Conservation (phyloP, 2,888 invertebrate genomes). For the Cenopis cana region DNA sequence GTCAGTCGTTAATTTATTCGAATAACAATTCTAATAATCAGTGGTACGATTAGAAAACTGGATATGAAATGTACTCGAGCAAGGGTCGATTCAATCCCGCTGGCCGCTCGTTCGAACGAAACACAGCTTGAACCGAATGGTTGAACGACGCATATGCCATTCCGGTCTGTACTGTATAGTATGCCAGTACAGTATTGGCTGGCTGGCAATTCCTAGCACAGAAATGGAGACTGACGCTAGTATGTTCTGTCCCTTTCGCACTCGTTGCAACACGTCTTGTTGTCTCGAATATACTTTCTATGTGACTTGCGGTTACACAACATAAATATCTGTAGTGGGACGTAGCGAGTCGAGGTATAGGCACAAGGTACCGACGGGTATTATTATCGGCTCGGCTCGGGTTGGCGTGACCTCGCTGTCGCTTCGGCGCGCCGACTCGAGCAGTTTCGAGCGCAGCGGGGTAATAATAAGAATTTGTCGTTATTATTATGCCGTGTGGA, state of each 20-base stretch:
- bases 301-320: slow-evolving; percentile 49
- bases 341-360: slow-evolving; percentile 49
- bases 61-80: slow-evolving; percentile 21
- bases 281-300: slow-evolving; percentile 53
- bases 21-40: slow-evolving; percentile 60
- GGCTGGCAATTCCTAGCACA: slow-evolving; percentile 69
- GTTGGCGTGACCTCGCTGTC: slow-evolving; percentile 48
- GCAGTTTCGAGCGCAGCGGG: slow-evolving; percentile 44
- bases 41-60: slow-evolving; percentile 50
- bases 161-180: slow-evolving; percentile 26
- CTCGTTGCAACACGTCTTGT: slow-evolving; percentile 44
- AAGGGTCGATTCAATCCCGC: slow-evolving; percentile 49
- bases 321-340: slow-evolving; percentile 34
- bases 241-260: slow-evolving; percentile 59
- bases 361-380: slow-evolving; percentile 51
- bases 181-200: slow-evolving; percentile 48
- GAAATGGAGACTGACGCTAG: slow-evolving; percentile 58
- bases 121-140: slow-evolving; percentile 40
- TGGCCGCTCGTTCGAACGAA: slow-evolving; percentile 49
- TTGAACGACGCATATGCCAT: slow-evolving; percentile 42
- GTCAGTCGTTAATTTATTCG: slow-evolving; percentile 60
- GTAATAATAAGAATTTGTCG: slow-evolving; percentile 59
- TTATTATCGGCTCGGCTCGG: slow-evolving; percentile 64
- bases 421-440: slow-evolving; percentile 40
- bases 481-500: slow-evolving; percentile 38